Evolutionary conservation across 2,113 vertebrate species (phyloP).

Genomic region (Bungarus multicinctus): DNA sequence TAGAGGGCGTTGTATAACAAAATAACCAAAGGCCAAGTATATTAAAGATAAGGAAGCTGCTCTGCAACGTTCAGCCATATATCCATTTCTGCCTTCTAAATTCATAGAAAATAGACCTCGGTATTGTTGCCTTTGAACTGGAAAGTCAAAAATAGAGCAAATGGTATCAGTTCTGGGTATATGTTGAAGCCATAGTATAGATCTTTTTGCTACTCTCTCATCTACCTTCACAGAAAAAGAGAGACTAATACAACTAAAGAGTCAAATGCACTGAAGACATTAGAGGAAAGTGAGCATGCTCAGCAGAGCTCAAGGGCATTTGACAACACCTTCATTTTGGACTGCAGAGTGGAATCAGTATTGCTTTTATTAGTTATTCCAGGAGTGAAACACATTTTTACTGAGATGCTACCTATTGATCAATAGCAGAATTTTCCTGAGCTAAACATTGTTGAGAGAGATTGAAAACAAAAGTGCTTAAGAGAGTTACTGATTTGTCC

Average conservation of each 20-base stretch:
- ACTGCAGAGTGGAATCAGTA: neutral
- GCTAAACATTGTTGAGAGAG: neutral
- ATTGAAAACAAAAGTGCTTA: neutral
- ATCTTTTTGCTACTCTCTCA: conserved; percentile 1
- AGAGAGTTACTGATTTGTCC: neutral
- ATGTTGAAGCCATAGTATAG: neutral
- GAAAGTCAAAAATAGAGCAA: conserved; percentile 7
- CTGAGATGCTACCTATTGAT: neutral
- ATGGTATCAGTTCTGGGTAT: neutral
- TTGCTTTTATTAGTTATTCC: neutral
- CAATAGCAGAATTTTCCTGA: neutral
- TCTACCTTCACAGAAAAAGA: neutral
- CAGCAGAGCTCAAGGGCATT: conserved; percentile 32
- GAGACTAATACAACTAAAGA: conserved; percentile 9
- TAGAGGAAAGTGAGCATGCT: conserved; percentile 20
- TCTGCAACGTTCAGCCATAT: neutral
- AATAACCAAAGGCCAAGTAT: conserved; percentile 1
- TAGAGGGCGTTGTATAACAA: neutral
- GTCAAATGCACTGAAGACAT: conserved; percentile 21
- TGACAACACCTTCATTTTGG: conserved; percentile 6
- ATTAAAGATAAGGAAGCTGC: neutral
- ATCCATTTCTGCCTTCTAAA: conserved; percentile 3
- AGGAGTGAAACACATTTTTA: neutral
- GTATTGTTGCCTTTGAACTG: neutral
- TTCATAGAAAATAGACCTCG: neutral